Conservation (phyloP, 2,797 vertebrate genomes). For the Fundulus diaphanus region DNA sequence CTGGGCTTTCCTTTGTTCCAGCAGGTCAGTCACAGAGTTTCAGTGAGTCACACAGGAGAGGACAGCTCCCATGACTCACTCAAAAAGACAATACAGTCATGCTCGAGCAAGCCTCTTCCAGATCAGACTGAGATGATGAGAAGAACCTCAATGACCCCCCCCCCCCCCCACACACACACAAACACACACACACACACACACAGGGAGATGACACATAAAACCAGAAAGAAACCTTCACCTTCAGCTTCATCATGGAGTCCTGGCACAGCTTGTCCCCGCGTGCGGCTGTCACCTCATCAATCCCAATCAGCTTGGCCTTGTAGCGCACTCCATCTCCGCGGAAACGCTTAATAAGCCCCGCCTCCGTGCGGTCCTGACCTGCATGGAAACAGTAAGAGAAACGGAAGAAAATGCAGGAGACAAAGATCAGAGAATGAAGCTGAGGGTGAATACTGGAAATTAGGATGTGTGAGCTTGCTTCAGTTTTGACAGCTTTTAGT, state of each 20-base stretch:
- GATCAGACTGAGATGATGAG: constrained; percentile 56
- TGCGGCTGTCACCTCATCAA: constrained; percentile 95
- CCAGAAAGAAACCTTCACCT: constrained; percentile 80
- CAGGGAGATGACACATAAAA: neutral
- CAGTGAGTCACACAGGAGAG: constrained; percentile 58
- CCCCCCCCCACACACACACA: constrained; percentile 5
- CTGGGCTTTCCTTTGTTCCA: constrained; percentile 51
- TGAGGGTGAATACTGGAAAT: constrained; percentile 38
- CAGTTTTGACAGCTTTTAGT: constrained; percentile 26
- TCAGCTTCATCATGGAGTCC: constrained; percentile 99
- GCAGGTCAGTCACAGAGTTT: constrained; percentile 44
- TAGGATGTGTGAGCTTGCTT: constrained; percentile 34
- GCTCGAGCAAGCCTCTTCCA: constrained; percentile 39
- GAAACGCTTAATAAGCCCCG: constrained; percentile 97
- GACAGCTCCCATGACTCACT: constrained; percentile 67
- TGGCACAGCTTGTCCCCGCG: constrained; percentile 99
- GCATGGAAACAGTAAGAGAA: constrained; percentile 31
- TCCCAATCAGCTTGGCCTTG: constrained; percentile 98
- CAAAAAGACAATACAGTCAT: constrained; percentile 53
- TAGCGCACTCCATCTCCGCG: constrained; percentile 96
- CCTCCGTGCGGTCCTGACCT: constrained; percentile 98
- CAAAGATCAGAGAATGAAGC: constrained; percentile 19
- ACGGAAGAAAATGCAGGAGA: constrained; percentile 11
- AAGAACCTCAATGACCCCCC: constrained; percentile 46
- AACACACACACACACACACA: neutral